A percentile compares a stretch with the other conserved stretches of the same genome.
These are phyloP conservation scores for Thamnophis elegans DNA, from an alignment of 2,797 vertebrate genomes.

Conservation along the genomic window DNA sequence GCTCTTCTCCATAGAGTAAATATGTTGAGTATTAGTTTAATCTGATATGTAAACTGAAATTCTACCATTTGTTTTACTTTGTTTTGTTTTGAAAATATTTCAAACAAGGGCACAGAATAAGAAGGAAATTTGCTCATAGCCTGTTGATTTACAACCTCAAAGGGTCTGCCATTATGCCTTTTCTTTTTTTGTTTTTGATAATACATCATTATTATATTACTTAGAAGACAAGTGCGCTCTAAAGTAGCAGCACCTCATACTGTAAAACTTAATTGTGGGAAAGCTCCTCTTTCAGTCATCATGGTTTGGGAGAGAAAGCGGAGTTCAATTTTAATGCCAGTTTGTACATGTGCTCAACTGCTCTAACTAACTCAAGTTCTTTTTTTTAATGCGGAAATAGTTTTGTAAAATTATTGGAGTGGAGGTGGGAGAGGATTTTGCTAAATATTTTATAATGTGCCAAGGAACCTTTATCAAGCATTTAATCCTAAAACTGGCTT, in stretches of 20 bases:
- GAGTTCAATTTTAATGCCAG: conserved; percentile 19
- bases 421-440: conserved; percentile 62
- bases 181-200: not conserved
- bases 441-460: conserved; percentile 75
- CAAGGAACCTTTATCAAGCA: conserved; percentile 78
- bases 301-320: conserved; percentile 1
- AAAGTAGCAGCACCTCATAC: not conserved
- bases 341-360: conserved; percentile 1
- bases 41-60: not conserved
- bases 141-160: not conserved
- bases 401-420: conserved; percentile 55
- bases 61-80: not conserved
- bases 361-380: not conserved
- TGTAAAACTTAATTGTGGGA: not conserved
- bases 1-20: too few species aligned
- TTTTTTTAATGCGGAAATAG: conserved; percentile 22
- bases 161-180: not conserved
- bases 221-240: not conserved
- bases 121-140: not conserved
- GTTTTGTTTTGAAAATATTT: not conserved
- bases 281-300: conserved; percentile 14
- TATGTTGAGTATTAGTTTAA: not conserved
- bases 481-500: conserved; percentile 83
- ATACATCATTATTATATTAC: not conserved
- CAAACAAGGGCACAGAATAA: not conserved